phyloP scores from a whole-genome alignment of 2,113 vertebrate genomes.

The Nipponia nippon region DNA sequence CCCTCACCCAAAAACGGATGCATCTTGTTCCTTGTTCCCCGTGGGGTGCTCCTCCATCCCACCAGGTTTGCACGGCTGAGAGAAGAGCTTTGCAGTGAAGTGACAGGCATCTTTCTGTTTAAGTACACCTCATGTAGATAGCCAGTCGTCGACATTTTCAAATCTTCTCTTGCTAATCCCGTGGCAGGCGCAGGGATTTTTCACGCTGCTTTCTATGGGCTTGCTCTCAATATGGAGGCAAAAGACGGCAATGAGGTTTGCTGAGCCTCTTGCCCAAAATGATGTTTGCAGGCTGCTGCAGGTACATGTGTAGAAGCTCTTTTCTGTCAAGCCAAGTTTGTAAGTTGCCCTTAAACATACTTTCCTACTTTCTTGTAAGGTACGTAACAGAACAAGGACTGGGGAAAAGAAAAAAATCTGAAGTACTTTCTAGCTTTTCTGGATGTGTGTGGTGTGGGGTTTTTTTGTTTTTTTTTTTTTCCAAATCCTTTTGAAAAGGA shows the following conservation, averaged over 20 bases:
- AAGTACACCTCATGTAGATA: background rate
- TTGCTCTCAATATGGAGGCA: background rate
- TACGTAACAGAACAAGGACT: background rate
- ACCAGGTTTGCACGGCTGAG: background rate
- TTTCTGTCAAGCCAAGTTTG: background rate
- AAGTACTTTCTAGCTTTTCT: background rate
- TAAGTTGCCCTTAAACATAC: background rate
- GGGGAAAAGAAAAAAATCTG: background rate
- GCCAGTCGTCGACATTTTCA: rapidly evolving
- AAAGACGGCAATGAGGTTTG: background rate
- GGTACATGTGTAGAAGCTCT: rapidly evolving
- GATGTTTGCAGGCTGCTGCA: background rate
- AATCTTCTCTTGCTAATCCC: background rate
- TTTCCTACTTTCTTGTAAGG: background rate
- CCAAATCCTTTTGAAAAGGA: background rate
- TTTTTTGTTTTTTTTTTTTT: background rate
- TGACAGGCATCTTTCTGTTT: background rate
- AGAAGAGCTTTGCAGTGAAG: background rate
- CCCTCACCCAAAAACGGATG: rapidly evolving
- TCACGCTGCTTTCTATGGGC: background rate
- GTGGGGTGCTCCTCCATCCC: background rate
- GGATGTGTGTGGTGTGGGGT: background rate
- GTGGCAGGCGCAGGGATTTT: background rate
- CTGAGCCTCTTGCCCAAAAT: rapidly evolving
- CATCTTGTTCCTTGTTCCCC: background rate